Base-by-base conservation (phyloP, 2,797 vertebrate genomes). In the Poeciliopsis presidionis region DNA sequence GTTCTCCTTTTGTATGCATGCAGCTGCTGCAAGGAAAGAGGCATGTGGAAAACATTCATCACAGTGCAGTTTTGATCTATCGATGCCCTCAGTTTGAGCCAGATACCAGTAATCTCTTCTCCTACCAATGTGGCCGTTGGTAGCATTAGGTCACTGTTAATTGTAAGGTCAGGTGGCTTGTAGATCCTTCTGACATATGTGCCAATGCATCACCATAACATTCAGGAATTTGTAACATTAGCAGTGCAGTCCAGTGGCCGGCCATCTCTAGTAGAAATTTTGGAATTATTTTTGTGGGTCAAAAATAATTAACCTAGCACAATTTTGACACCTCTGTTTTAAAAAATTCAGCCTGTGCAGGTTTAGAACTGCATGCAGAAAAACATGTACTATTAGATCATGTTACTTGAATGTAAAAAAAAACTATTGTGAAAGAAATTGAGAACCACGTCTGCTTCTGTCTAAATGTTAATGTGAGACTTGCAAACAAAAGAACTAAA, bases 1-100 rank as follows among this genome's bases (percentile, higher is more conserved):
- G 90, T 97, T 97, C 91, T 97, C 97, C 94, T 97, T 97, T 89
- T 96, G 96, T 90, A 97, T 95, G 89, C 96, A 96, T 90, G 96
- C 97, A 0, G 97, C 96, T 0, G 96, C 96, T 45, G 97, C 97
- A 47, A 57, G 59, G 30, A 61, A 59, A 30, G 55, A 5, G 2
- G 25, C 30, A 33, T 61, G 14, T 16, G 28, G 57, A 30, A 61
- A 61, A 61, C 59, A 61, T 61, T 61, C 13, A 33, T 33, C 30
- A 61, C 14, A 61, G 59, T n/a, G 14, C 28, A 18, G 59, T 61
- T 61, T 18, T 61, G 16, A 61, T 61, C 57, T 61, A 2, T 16
- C 33, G 59, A 61, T 18, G 59, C 30, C 59, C 30, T 61, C 59
- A 14, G 59, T 61, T n/a, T n/a, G 6, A 61, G 59, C 30, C 30